These are phyloP conservation scores for Trachelus stipa DNA, from an alignment of 2,888 invertebrate species.

Conservation along the genomic window DNA sequence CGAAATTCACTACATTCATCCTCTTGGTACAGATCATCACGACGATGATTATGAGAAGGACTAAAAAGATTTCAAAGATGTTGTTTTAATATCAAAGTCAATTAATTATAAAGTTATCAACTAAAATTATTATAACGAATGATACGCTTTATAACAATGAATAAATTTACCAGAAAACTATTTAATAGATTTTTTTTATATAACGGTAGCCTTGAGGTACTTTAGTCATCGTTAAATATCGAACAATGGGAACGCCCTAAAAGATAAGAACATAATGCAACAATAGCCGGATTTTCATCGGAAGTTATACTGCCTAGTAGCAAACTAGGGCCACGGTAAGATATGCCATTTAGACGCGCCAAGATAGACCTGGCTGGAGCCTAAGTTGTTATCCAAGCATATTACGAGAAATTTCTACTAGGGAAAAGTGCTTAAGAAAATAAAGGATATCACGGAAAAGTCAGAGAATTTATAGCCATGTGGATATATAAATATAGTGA, in stretches of 20 bases:
- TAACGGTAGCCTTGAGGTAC: background rate
- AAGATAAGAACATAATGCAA: background rate
- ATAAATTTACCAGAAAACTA: background rate
- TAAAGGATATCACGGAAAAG: background rate
- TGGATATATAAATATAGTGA: background rate
- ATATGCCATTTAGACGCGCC: background rate
- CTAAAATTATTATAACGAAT: too few species aligned
- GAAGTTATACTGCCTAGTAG: background rate
- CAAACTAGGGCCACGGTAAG: background rate
- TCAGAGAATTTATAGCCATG: background rate
- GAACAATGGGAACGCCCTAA: background rate
- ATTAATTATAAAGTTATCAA: too few species aligned
- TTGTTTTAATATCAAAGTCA: too few species aligned
- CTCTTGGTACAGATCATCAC: conserved; percentile 61
- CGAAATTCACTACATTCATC: conserved; percentile 65
- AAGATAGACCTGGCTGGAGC: background rate
- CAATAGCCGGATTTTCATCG: background rate
- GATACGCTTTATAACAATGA: background rate
- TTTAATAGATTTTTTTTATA: background rate
- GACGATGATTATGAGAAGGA: background rate
- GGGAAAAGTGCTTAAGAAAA: background rate
- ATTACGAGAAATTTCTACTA: background rate
- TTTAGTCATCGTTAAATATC: background rate
- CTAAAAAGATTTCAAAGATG: background rate
- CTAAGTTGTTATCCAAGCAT: background rate